Evolutionary conservation across 2,113 vertebrate genomes (phyloP).

Genomic region (Anguilla rostrata): DNA sequence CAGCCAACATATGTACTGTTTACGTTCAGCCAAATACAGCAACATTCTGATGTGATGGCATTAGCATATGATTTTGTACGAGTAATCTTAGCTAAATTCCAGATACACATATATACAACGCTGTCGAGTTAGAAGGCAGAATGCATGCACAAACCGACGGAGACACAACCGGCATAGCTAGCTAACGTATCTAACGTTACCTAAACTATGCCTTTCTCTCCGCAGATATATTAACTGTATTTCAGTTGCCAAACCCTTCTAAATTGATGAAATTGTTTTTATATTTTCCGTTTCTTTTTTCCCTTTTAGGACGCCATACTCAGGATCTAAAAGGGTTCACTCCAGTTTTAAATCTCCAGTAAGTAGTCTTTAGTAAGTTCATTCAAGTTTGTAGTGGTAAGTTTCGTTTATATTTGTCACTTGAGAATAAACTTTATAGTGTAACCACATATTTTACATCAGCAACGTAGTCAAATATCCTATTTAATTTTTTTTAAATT

Average conservation of each 20-base stretch:
- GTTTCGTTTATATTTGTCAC: neutral
- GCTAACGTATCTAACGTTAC: neutral
- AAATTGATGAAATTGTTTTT: neutral
- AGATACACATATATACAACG: neutral
- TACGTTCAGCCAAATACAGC: too few species aligned
- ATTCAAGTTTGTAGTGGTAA: neutral
- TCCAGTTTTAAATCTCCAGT: constrained; percentile 74
- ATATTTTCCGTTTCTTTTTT: neutral
- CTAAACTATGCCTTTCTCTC: neutral
- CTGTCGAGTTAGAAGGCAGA: neutral
- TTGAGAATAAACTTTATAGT: neutral
- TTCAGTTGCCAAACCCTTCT: neutral
- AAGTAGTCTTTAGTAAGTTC: constrained; percentile 40
- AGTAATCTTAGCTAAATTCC: too few species aligned
- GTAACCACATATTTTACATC: neutral
- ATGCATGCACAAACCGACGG: too few species aligned
- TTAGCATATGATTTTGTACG: too few species aligned
- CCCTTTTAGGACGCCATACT: constrained; percentile 54
- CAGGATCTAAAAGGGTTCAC: constrained; percentile 56
- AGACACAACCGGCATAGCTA: too few species aligned
- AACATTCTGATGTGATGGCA: too few species aligned
- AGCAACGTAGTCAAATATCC: too few species aligned
- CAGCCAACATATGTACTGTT: too few species aligned
- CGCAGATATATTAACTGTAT: neutral
- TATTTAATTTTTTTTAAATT: too few species aligned